These are phyloP conservation scores for Hyperopisus bebe DNA, from an alignment of 2,113 vertebrate genomes.

Conservation along the genomic window DNA sequence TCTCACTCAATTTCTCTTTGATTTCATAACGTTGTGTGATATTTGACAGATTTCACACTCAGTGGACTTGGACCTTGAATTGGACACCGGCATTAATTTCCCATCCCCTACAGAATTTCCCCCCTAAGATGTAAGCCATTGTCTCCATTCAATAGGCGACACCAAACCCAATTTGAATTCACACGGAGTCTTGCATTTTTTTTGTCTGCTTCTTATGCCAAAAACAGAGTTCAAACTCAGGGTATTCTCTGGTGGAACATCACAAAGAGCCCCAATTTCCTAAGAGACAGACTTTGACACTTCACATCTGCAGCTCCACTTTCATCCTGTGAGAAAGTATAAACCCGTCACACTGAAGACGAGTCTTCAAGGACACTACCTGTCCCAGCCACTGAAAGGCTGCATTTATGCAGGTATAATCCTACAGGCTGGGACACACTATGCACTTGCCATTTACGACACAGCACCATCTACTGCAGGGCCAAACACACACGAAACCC, in stretches of 20 bases:
- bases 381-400: neutral
- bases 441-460: neutral
- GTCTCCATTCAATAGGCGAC: slow-evolving; percentile 12
- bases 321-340: neutral
- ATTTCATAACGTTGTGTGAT: slow-evolving; percentile 55
- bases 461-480: neutral
- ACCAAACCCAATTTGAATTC: slow-evolving; percentile 14
- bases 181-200: neutral
- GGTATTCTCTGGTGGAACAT: slow-evolving; percentile 23
- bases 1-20: slow-evolving; percentile 18
- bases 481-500: neutral
- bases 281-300: slow-evolving; percentile 12
- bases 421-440: neutral
- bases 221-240: slow-evolving; percentile 18
- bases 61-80: slow-evolving; percentile 12
- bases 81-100: neutral
- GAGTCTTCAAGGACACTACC: slow-evolving; percentile 3
- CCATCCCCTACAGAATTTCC: neutral
- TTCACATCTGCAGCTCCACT: slow-evolving; percentile 3
- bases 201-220: slow-evolving; percentile 16
- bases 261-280: slow-evolving; percentile 24
- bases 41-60: slow-evolving; percentile 15
- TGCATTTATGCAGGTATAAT: neutral
- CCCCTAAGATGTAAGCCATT: neutral
- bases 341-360: slow-evolving; percentile 9